A percentile compares a stretch with the other conserved stretches of the same genome.
phyloP scores from a whole-genome alignment of 2,888 invertebrate genomes.

The Heterodera filipjevi region DNA sequence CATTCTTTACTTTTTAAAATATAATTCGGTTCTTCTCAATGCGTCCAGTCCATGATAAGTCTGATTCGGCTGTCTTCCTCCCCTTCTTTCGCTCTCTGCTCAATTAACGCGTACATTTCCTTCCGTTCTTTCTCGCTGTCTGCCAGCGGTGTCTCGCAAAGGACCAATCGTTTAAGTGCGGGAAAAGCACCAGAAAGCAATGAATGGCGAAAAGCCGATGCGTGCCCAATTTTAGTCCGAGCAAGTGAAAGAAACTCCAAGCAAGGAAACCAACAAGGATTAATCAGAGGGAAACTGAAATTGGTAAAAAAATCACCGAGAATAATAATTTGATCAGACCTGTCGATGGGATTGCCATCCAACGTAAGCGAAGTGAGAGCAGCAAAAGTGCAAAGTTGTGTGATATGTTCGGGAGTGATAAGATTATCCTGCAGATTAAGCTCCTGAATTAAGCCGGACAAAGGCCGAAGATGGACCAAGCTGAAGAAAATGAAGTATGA shows the following conservation, averaged over 20 bases:
- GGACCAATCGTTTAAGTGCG: slow-evolving; percentile 39
- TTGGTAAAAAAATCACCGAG: no score
- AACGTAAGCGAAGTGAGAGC: slow-evolving; percentile 44
- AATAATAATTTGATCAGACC: slow-evolving; percentile 23
- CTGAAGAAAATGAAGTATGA: slow-evolving; percentile 25
- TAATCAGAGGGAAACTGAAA: slow-evolving; percentile 12
- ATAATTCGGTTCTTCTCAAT: background rate
- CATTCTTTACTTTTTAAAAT: no score
- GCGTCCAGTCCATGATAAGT: slow-evolving; percentile 1
- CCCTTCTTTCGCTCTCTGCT: background rate
- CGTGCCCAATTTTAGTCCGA: slow-evolving; percentile 27
- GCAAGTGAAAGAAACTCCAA: slow-evolving; percentile 46
- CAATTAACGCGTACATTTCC: background rate
- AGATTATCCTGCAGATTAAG: slow-evolving; percentile 20
- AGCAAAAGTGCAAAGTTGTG: slow-evolving; percentile 38
- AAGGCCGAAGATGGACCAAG: slow-evolving; percentile 18
- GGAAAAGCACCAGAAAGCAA: slow-evolving; percentile 18
- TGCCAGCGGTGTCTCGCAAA: slow-evolving; percentile 43
- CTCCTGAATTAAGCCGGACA: slow-evolving; percentile 30
- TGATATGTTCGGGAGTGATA: background rate
- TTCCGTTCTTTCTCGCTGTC: slow-evolving; percentile 38
- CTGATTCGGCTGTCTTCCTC: background rate
- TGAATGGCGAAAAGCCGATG: background rate
- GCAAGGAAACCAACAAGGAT: slow-evolving; percentile 29
- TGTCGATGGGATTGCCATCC: slow-evolving; percentile 47